These are phyloP conservation scores for Helicoverpa assulta DNA, from an alignment of 2,888 invertebrate genomes.

Conservation along the genomic window DNA sequence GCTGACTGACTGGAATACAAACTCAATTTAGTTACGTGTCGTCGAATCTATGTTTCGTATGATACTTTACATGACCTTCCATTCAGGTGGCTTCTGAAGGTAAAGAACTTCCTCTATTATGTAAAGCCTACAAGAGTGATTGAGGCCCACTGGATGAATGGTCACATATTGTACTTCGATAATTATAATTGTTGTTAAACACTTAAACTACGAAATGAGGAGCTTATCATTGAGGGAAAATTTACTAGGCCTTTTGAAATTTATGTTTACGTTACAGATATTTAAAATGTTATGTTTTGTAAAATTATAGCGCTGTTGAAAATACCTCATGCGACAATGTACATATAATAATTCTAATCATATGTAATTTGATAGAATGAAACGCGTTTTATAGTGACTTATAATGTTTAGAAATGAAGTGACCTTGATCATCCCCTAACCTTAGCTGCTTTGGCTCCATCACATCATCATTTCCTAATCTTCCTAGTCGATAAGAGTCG, in stretches of 20 bases:
- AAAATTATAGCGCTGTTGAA: conserved; percentile 80
- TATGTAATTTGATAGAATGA: conserved; percentile 75
- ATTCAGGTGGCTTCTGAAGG: background rate
- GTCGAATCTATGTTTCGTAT: conserved; percentile 49
- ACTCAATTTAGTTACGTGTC: conserved; percentile 51
- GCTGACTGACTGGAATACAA: conserved; percentile 55
- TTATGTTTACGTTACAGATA: conserved; percentile 72
- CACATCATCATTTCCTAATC: conserved; percentile 74
- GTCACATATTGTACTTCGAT: conserved; percentile 1
- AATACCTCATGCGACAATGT: conserved; percentile 83
- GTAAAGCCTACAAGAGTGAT: background rate
- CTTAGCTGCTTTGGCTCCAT: conserved; percentile 86
- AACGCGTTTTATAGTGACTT: conserved; percentile 81
- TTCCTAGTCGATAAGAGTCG: conserved; percentile 65
- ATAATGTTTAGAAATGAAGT: conserved; percentile 88
- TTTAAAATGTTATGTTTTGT: conserved; percentile 75
- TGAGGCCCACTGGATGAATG: background rate
- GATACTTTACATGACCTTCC: conserved; percentile 43
- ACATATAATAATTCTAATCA: conserved; percentile 75
- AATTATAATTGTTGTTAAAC: conserved; percentile 55
- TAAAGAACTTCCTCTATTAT: too few relatives aligned
- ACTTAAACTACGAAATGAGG: conserved; percentile 71
- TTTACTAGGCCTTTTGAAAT: conserved; percentile 77
- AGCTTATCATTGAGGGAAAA: conserved; percentile 87
- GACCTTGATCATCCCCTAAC: conserved; percentile 88